phyloP scores from a whole-genome alignment of 2,797 vertebrate species.

The Coreius guichenoti region DNA sequence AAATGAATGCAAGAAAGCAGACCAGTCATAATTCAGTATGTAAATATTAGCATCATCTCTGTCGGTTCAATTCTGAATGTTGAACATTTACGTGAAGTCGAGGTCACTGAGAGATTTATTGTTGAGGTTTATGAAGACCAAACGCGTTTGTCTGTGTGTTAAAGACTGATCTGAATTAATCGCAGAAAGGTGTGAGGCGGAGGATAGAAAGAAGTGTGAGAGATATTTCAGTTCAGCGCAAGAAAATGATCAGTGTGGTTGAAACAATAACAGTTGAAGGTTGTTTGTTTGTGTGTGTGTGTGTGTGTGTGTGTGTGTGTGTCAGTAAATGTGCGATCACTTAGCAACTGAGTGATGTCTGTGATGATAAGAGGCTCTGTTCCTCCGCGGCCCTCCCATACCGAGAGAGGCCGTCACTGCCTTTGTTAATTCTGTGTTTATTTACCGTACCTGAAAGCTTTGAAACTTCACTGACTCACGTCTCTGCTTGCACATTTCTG shows the following conservation, averaged over 20 bases:
- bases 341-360: conserved; percentile 49
- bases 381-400: conserved; percentile 28
- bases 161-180: background rate
- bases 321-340: conserved; percentile 32
- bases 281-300: conserved; percentile 1
- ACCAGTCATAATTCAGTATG: background rate
- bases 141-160: background rate
- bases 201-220: background rate
- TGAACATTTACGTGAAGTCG: background rate
- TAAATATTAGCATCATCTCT: background rate
- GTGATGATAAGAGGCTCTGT: conserved; percentile 40
- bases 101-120: background rate
- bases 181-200: background rate
- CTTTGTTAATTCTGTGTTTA: conserved; percentile 31
- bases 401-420: conserved; percentile 12
- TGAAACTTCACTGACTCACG: conserved; percentile 3
- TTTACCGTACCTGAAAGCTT: background rate
- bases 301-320: conserved; percentile 10
- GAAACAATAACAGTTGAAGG: conserved; percentile 26
- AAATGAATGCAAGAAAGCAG: background rate
- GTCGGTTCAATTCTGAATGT: background rate
- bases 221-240: background rate
- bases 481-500: conserved; percentile 21
- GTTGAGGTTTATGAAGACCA: background rate
- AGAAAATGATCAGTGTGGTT: background rate